These are phyloP conservation scores for Albula glossodonta DNA, from an alignment of 2,113 vertebrate genomes.

Conservation along the genomic window DNA sequence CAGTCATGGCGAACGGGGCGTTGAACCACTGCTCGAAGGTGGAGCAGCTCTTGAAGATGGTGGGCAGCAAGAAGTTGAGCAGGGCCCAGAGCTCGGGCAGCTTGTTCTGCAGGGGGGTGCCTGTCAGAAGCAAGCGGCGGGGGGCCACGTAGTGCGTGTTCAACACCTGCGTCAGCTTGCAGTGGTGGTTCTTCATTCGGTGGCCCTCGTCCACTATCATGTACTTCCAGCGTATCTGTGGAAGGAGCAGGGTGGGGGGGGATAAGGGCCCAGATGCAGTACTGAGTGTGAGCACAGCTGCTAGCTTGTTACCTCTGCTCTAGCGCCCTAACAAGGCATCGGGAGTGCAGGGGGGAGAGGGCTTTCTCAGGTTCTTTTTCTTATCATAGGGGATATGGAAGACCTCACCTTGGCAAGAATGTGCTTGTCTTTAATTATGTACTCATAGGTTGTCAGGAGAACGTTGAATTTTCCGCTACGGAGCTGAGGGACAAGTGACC, in stretches of 20 bases:
- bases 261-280: too few relatives aligned
- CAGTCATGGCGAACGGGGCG: slow-evolving; percentile 96
- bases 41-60: slow-evolving; percentile 98
- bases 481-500: slow-evolving; percentile 90
- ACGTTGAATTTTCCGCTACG: slow-evolving; percentile 97
- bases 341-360: too few relatives aligned
- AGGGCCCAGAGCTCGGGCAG: slow-evolving; percentile 96
- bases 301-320: too few relatives aligned
- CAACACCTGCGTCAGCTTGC: slow-evolving; percentile 94
- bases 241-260: background rate
- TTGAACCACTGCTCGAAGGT: slow-evolving; percentile 99
- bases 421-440: slow-evolving; percentile 99
- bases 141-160: slow-evolving; percentile 97
- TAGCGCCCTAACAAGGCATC: too few relatives aligned
- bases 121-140: slow-evolving; percentile 88
- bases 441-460: slow-evolving; percentile 94
- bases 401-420: slow-evolving; percentile 92
- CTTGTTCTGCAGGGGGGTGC: slow-evolving; percentile 95
- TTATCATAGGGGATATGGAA: background rate
- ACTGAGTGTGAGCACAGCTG: background rate
- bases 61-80: slow-evolving; percentile 96
- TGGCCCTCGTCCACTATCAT: slow-evolving; percentile 99
- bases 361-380: background rate
- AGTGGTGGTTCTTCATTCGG: slow-evolving; percentile 98
- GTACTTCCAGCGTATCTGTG: slow-evolving; percentile 96